Evolutionary conservation across 2,113 vertebrate species (phyloP).

Genomic region (Variabilichromis moorii): DNA sequence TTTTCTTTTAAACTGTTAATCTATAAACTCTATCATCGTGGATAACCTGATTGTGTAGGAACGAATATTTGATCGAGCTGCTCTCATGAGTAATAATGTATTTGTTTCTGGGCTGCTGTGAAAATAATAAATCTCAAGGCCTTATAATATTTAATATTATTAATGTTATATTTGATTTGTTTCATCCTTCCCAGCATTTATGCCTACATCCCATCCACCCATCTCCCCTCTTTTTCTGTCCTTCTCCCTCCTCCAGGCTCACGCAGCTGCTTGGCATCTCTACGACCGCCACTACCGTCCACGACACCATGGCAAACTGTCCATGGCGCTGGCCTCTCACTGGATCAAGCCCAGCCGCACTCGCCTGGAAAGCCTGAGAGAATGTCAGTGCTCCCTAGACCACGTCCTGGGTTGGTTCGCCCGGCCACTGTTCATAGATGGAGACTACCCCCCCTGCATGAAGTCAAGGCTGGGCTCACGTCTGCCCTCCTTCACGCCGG

Average conservation of each 20-base stretch:
- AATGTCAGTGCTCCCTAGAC: constrained; percentile 91
- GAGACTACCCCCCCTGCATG: constrained; percentile 92
- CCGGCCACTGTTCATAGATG: constrained; percentile 87
- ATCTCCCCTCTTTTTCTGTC: not conserved
- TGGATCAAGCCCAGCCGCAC: constrained; percentile 86
- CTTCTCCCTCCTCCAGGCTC: constrained; percentile 72
- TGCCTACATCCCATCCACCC: not conserved
- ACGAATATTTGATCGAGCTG: not conserved
- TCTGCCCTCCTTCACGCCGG: constrained; percentile 80
- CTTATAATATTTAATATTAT: not conserved
- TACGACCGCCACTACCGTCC: constrained; percentile 84
- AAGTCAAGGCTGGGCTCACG: constrained; percentile 76
- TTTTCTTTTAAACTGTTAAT: not conserved
- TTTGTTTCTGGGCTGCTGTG: not conserved
- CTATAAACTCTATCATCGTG: not conserved
- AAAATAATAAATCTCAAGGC: not conserved
- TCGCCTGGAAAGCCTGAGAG: constrained; percentile 71
- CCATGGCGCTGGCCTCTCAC: constrained; percentile 91
- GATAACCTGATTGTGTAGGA: not conserved
- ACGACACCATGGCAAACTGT: constrained; percentile 80
- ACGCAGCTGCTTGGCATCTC: constrained; percentile 89
- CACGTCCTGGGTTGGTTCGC: constrained; percentile 97
- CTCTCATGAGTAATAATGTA: not conserved
- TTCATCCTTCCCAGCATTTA: not conserved
- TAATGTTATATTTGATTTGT: not conserved